Percentiles rank a stretch among this genome's conserved stretches.
Evolutionary conservation across 2,888 invertebrate species (phyloP).

Genomic region (Melinopterus prodromus): DNA sequence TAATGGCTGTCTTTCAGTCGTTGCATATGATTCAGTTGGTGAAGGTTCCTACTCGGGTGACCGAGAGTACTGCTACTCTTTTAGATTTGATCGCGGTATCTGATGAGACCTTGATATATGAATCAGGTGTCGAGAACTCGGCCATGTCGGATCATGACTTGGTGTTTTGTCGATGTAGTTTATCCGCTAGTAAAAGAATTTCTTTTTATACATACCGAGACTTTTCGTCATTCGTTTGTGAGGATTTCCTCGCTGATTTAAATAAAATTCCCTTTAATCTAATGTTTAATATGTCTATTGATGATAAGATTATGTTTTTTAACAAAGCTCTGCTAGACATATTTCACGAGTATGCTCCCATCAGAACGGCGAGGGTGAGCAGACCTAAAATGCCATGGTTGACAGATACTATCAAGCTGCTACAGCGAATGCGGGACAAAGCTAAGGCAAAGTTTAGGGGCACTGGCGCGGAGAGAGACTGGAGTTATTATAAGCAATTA

Average conservation of each 20-base stretch:
- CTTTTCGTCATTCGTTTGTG: no score
- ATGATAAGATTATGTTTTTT: slow-evolving; percentile 5
- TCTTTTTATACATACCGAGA: no score
- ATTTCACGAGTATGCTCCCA: slow-evolving; percentile 4
- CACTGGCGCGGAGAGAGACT: no score
- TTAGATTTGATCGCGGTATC: slow-evolving; percentile 8
- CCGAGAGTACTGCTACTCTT: not conserved
- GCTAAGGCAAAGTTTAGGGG: not conserved
- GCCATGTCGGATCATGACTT: slow-evolving; percentile 5
- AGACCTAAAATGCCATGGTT: slow-evolving; percentile 13
- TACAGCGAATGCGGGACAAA: not conserved
- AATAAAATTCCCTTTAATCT: not conserved
- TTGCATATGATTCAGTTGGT: slow-evolving; percentile 5
- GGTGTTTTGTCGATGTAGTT: no score
- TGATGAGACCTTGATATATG: not conserved
- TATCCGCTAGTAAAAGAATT: no score
- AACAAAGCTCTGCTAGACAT: not conserved
- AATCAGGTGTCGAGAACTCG: not conserved
- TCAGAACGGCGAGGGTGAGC: not conserved
- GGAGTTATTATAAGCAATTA: not conserved
- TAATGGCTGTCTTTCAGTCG: not conserved
- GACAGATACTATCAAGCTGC: not conserved
- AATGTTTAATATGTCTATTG: not conserved
- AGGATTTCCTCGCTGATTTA: not conserved
- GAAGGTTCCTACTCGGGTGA: slow-evolving; percentile 13